Percentiles rank a stretch among this genome's conserved stretches.
Evolutionary conservation across 2,888 invertebrate species (phyloP).

Genomic region (Philereme vetulata): DNA sequence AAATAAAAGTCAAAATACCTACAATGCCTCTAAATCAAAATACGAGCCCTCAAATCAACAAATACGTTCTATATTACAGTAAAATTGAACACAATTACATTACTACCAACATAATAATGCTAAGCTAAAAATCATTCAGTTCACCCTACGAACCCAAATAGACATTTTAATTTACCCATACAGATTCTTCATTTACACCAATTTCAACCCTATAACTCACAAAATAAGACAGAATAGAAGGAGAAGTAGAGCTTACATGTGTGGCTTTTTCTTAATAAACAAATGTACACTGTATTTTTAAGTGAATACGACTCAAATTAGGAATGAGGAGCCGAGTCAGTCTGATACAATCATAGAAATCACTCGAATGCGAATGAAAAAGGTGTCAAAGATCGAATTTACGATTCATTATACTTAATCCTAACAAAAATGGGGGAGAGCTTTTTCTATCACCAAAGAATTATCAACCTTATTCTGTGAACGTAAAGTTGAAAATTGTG

Average conservation of each 20-base stretch:
- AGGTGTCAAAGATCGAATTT: constrained; percentile 84
- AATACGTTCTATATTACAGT: constrained; percentile 67
- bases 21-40: constrained; percentile 41
- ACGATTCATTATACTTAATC: constrained; percentile 84
- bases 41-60: constrained; percentile 49
- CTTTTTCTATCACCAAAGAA: constrained; percentile 24
- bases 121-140: constrained; percentile 46
- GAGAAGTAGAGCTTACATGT: constrained; percentile 33
- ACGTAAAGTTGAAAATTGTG: constrained; percentile 20
- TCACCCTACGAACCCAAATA: constrained; percentile 49
- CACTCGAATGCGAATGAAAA: constrained; percentile 79
- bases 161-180: constrained; percentile 70
- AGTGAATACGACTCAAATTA: constrained; percentile 14
- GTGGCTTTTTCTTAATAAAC: constrained; percentile 1
- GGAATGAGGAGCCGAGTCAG: constrained; percentile 3
- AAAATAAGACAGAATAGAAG: constrained; percentile 30
- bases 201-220: constrained; percentile 33
- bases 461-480: constrained; percentile 33
- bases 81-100: constrained; percentile 64
- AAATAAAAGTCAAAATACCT: too few relatives aligned
- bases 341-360: constrained; percentile 70
- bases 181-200: constrained; percentile 24
- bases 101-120: constrained; percentile 60
- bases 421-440: constrained; percentile 70
- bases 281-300: constrained; percentile 11